Conservation (phyloP, 2,888 invertebrate species). For the Bibio marci region DNA sequence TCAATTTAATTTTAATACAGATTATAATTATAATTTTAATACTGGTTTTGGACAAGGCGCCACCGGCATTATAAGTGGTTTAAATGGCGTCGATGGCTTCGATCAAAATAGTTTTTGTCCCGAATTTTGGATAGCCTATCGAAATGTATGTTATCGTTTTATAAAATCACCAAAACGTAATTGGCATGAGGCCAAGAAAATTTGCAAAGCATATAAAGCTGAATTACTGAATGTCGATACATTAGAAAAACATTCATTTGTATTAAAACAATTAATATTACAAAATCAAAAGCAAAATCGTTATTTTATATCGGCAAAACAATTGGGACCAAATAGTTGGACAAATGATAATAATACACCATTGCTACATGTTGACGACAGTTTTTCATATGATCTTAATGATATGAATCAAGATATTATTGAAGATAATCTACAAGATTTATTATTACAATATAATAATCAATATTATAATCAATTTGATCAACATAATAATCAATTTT, state of each 20-base stretch:
- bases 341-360: conserved; percentile 73
- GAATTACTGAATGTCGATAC: conserved; percentile 66
- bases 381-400: conserved; percentile 52
- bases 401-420: conserved; percentile 18
- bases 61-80: not conserved
- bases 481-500: not conserved
- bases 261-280: conserved; percentile 61
- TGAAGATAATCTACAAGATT: conserved; percentile 4
- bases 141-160: conserved; percentile 75
- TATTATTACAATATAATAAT: conserved; percentile 3
- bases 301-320: conserved; percentile 74
- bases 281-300: conserved; percentile 71
- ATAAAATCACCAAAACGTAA: conserved; percentile 70
- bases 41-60: not conserved
- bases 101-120: conserved; percentile 45
- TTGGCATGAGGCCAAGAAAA: conserved; percentile 62
- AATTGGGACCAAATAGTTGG: conserved; percentile 60
- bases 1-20: not conserved
- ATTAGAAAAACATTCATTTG: conserved; percentile 74
- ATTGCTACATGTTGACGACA: conserved; percentile 60
- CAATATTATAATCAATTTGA: conserved; percentile 1
- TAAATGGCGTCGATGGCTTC: conserved; percentile 10
- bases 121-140: conserved; percentile 67
- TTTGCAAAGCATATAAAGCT: conserved; percentile 68
- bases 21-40: conserved; percentile 1